phyloP scores from a whole-genome alignment of 2,797 vertebrate species.

The Okamejei kenojei region DNA sequence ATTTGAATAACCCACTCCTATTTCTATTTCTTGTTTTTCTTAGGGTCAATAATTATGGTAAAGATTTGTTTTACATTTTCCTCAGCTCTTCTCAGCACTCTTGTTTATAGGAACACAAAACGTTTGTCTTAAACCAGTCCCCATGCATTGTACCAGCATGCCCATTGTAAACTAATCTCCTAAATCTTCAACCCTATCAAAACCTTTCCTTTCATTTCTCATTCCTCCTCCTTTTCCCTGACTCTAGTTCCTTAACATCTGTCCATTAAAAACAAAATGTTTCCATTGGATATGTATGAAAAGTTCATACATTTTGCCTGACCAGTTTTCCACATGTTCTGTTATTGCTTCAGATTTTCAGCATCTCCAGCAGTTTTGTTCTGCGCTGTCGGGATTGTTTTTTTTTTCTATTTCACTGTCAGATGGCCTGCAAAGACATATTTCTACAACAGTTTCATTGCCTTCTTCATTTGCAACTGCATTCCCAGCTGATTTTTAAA shows the following conservation, averaged over 20 bases:
- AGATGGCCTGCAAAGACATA: not conserved
- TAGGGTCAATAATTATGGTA: not conserved
- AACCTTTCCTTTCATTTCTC: not conserved
- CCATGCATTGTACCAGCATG: not conserved
- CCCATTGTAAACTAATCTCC: not conserved
- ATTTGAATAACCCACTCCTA: too few species aligned
- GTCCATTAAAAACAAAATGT: too few species aligned
- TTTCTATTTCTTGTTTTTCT: not conserved
- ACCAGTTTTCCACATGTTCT: not conserved
- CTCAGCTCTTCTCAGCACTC: not conserved
- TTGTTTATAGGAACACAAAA: not conserved
- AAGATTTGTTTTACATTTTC: not conserved
- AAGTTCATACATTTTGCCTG: not conserved
- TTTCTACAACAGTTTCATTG: not conserved
- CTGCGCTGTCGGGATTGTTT: not conserved
- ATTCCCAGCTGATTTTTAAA: not conserved
- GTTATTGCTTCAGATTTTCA: constrained; percentile 6
- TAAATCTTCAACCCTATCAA: not conserved
- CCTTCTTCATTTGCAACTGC: not conserved
- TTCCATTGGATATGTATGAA: not conserved
- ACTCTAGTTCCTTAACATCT: not conserved
- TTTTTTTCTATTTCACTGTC: not conserved
- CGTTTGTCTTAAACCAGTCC: not conserved
- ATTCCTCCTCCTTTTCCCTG: not conserved
- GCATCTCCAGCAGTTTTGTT: not conserved